A percentile compares a stretch with the other conserved stretches of the same genome.
Evolutionary conservation across 2,888 invertebrate species (phyloP).

Genomic region (Sesia bembeciformis): DNA sequence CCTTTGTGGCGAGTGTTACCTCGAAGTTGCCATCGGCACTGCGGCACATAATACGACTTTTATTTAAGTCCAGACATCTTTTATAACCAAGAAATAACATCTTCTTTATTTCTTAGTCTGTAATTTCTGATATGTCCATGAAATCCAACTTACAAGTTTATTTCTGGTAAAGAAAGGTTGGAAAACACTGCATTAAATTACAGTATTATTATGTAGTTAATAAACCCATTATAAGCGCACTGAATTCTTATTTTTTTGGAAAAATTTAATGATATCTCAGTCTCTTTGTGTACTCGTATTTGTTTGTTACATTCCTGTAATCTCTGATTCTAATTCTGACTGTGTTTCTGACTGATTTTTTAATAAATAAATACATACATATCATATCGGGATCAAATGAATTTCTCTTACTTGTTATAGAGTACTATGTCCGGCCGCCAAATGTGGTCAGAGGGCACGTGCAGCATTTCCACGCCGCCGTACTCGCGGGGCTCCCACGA

Average conservation of each 20-base stretch:
- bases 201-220: no score
- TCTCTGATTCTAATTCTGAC: not conserved
- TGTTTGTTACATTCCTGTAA: no score
- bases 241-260: no score
- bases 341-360: no score
- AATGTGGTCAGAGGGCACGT: constrained; percentile 96
- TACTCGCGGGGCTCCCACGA: constrained; percentile 97
- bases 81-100: no score
- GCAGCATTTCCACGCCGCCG: constrained; percentile 95
- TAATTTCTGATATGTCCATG: no score
- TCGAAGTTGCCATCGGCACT: constrained; percentile 95
- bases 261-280: not conserved
- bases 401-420: constrained; percentile 81
- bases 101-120: no score
- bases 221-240: no score
- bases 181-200: no score
- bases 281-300: not conserved
- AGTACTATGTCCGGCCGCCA: constrained; percentile 97
- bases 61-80: not conserved
- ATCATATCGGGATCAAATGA: constrained; percentile 52
- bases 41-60: constrained; percentile 24
- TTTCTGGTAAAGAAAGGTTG: no score
- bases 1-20: constrained; percentile 92
- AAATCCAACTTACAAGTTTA: not conserved
- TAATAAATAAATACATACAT: constrained; percentile 25